phyloP scores from a whole-genome alignment of 1,140 invertebrate genomes.

The Bombus huntii region DNA sequence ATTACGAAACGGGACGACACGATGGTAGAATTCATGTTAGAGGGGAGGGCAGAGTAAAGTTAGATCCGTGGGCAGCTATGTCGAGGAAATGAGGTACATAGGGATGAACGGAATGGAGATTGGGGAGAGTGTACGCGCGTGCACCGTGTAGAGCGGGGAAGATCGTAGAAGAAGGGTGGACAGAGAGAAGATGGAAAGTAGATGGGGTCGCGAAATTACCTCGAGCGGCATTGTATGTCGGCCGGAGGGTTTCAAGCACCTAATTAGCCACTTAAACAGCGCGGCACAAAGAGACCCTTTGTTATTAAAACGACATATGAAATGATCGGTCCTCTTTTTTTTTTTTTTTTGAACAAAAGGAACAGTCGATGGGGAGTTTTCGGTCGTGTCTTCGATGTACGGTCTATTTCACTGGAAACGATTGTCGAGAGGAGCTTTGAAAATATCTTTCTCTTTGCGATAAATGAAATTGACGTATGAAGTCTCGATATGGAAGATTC shows the following conservation, averaged over 20 bases:
- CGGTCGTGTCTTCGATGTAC: neutral
- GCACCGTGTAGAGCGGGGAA: neutral
- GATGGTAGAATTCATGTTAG: neutral
- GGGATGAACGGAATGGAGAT: constrained; percentile 24
- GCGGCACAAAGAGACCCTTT: constrained; percentile 67
- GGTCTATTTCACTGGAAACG: neutral
- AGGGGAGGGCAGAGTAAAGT: neutral
- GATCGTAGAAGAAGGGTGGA: neutral
- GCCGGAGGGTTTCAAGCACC: constrained; percentile 66
- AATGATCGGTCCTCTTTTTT: constrained; percentile 20
- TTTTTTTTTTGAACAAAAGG: constrained; percentile 51
- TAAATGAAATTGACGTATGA: no score
- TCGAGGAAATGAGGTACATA: constrained; percentile 13
- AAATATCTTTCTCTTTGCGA: neutral
- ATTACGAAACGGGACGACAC: constrained; percentile 31
- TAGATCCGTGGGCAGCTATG: constrained; percentile 6
- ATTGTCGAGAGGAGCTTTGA: no score
- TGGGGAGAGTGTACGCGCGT: constrained; percentile 17
- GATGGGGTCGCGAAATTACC: constrained; percentile 68
- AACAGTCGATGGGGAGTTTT: constrained; percentile 40
- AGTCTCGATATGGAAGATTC: no score
- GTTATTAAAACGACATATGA: constrained; percentile 74
- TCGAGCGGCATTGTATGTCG: constrained; percentile 66
- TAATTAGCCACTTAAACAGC: constrained; percentile 76
- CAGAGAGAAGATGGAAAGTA: constrained; percentile 33